Evolutionary conservation across 1,140 invertebrate species (phyloP).

Genomic region (Proctacanthus coquilletti): DNA sequence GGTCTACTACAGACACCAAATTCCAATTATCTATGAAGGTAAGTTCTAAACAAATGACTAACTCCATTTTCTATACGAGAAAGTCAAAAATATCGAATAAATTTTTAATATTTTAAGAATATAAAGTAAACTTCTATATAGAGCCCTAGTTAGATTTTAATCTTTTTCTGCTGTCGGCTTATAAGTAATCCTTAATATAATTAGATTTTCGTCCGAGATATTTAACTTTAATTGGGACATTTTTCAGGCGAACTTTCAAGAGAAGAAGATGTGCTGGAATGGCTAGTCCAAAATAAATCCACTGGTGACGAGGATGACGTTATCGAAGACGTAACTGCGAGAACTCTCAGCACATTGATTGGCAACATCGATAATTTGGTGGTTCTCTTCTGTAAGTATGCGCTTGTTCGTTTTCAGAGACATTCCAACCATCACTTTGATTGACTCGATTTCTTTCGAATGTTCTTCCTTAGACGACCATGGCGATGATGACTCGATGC

Average conservation of each 20-base stretch:
- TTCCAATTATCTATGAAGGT: slow-evolving; percentile 90
- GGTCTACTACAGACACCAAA: slow-evolving; percentile 87
- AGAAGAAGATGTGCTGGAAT: slow-evolving; percentile 86
- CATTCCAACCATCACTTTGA: slow-evolving; percentile 2
- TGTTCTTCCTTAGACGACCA: slow-evolving; percentile 51
- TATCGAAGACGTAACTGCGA: slow-evolving; percentile 82
- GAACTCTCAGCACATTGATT: slow-evolving; percentile 74
- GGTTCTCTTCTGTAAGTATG: slow-evolving; percentile 78
- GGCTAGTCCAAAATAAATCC: slow-evolving; percentile 82
- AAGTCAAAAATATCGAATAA: too few relatives aligned
- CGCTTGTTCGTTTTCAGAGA: neutral
- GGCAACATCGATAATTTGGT: slow-evolving; percentile 81
- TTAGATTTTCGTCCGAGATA: too few relatives aligned
- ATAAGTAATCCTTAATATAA: too few relatives aligned
- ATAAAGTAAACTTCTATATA: too few relatives aligned
- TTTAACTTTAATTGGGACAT: too few relatives aligned
- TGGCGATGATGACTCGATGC: slow-evolving; percentile 69
- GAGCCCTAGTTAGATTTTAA: too few relatives aligned
- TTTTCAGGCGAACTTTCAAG: slow-evolving; percentile 78
- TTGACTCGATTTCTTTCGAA: neutral
- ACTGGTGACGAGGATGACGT: slow-evolving; percentile 85
- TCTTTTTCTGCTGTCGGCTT: too few relatives aligned
- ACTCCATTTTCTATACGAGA: too few relatives aligned
- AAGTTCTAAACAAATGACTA: too few relatives aligned
- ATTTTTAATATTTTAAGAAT: too few relatives aligned